Evolutionary conservation across 2,797 vertebrate species (phyloP), one percentile per base, ranked within the genome.

Genomic region (Manis crassicaudata): DNA sequence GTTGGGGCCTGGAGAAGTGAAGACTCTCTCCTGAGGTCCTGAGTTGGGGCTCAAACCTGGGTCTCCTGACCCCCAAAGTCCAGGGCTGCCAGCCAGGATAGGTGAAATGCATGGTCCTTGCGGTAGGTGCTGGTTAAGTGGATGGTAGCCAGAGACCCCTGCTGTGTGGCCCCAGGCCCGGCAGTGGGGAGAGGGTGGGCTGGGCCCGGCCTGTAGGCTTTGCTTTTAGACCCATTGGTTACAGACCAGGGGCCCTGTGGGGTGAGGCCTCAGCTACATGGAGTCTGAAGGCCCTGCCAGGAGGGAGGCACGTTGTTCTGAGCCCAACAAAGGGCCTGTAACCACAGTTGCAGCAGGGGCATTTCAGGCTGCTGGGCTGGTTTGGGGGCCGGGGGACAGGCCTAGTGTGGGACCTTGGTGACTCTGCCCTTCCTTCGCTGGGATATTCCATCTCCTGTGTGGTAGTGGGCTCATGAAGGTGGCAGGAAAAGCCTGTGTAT

Each of bases 211-310:
- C 13, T 0, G 0, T 0, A 16, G 18, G 0, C 60, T 20, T 25
- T 60, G 50, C 37, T 75, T 86, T 62, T 32, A 87, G 68, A 73
- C 37, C 62, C 21, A 0, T 11, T 1, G 0, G n/a, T 17, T 20
- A 27, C 62, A 52, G 75, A 21, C 29, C 63, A 23, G 56, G 16
- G 73, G 21, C 63, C 27, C 46, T 3, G 0, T 12, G 9, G n/a
- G 63, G 23, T 1, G 2, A 40, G 90, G 21, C 2, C 32, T 0
- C 1, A 25, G 80, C 63, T 32, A 52, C 65, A 50, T 2, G 27
- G n/a, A 80, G 52, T 3, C 95, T 70, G 93, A 92, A 96, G 91
- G 88, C 97, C 0, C 93, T 32, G 91, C 25, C 52, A 35, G 25
- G n/a, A 11, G 76, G 67, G 84, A 56, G 3, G 2, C 16, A 14